Conservation (phyloP, 2,888 invertebrate species). For the Hesperia comma region DNA sequence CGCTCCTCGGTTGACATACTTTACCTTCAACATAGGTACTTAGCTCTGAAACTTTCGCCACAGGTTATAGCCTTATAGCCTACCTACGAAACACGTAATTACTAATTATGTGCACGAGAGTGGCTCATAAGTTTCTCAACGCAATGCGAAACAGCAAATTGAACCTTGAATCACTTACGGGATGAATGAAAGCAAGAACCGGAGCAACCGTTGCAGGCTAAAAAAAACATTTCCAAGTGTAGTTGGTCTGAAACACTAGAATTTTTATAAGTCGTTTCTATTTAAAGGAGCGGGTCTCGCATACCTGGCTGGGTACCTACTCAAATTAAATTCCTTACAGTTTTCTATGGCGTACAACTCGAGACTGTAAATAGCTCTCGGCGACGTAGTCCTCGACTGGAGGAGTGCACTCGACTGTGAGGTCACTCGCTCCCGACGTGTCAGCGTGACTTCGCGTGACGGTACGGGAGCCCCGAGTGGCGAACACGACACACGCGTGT, state of each 20-base stretch:
- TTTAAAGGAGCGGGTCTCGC: neutral
- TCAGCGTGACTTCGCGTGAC: neutral
- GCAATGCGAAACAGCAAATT: too few relatives aligned
- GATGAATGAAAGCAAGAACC: neutral
- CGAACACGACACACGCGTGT: neutral
- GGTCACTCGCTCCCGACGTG: neutral
- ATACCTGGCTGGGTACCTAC: slow-evolving; percentile 1
- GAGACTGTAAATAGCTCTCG: slow-evolving; percentile 31
- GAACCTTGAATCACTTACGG: too few relatives aligned
- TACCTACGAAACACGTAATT: too few relatives aligned
- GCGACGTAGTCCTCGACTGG: slow-evolving; percentile 26
- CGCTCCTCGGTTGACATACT: too few relatives aligned
- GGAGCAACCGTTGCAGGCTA: neutral
- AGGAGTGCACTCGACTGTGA: slow-evolving; percentile 8
- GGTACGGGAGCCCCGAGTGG: neutral
- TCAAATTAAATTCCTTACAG: slow-evolving; percentile 19
- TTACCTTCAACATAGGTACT: too few relatives aligned
- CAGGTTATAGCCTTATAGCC: too few relatives aligned
- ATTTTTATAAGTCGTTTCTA: slow-evolving; percentile 3
- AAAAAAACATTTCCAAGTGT: neutral
- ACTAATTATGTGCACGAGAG: too few relatives aligned
- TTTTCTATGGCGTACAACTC: slow-evolving; percentile 25
- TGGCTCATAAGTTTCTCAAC: too few relatives aligned
- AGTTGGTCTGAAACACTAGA: neutral
- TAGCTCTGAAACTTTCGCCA: too few relatives aligned